Evolutionary conservation across 1,140 invertebrate species (phyloP).

Genomic region (Tetragonula clypearis): DNA sequence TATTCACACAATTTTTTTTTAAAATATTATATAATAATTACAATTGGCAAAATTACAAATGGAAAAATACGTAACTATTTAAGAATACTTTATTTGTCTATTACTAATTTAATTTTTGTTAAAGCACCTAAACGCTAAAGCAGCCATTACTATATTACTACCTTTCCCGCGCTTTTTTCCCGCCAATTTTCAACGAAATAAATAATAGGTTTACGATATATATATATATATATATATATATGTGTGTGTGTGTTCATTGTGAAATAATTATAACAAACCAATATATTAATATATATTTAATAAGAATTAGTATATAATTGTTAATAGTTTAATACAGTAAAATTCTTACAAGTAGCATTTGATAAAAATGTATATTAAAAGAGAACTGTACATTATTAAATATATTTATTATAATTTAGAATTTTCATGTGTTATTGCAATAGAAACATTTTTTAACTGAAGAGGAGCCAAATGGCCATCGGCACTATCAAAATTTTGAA

Average conservation of each 20-base stretch:
- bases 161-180: constrained; percentile 39
- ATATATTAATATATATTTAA: background rate
- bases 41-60: background rate
- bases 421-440: background rate
- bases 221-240: background rate
- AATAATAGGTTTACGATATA: background rate
- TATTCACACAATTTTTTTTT: background rate
- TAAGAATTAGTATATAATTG: constrained; percentile 15
- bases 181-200: background rate
- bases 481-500: constrained; percentile 58
- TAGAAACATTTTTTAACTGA: constrained; percentile 27
- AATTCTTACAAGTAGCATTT: background rate
- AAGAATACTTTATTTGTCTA: background rate
- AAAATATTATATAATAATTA: too few relatives aligned
- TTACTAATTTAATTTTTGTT: background rate
- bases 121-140: background rate
- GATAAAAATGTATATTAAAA: background rate
- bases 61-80: background rate
- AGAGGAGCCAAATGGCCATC: constrained; percentile 63
- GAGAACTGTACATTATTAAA: background rate
- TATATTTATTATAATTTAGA: background rate
- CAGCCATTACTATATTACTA: background rate
- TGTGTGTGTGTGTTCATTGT: background rate
- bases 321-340: background rate
- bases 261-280: background rate